A percentile compares a stretch with the other conserved stretches of the same genome.
phyloP scores from a whole-genome alignment of 2,888 invertebrate genomes.

The Rhyacophila evoluta region DNA sequence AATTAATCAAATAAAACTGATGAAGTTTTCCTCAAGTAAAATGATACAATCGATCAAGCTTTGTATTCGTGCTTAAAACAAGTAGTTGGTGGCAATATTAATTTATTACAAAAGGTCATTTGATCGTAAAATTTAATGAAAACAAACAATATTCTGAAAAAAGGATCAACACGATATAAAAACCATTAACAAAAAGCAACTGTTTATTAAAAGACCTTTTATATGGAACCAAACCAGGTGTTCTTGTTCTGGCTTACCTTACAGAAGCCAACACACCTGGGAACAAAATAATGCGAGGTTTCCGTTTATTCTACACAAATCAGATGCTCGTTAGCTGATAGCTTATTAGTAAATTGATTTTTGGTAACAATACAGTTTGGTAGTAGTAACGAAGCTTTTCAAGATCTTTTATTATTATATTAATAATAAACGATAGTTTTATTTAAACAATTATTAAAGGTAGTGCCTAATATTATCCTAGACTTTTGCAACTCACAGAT shows the following conservation, averaged over 20 bases:
- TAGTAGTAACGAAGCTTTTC: too few relatives aligned
- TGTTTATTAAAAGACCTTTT: conserved; percentile 22
- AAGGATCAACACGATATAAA: background rate
- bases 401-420: too few relatives aligned
- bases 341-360: conserved; percentile 19
- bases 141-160: conserved; percentile 8
- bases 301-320: background rate
- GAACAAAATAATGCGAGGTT: conserved; percentile 20
- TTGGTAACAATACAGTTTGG: background rate
- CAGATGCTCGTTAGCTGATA: conserved; percentile 24
- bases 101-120: background rate
- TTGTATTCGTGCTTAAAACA: too few relatives aligned
- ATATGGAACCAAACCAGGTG: conserved; percentile 16
- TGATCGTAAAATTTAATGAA: conserved; percentile 22
- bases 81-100: background rate
- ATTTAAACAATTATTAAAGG: too few relatives aligned
- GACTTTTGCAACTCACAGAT: too few relatives aligned
- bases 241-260: background rate
- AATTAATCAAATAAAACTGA: too few relatives aligned
- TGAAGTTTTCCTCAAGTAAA: too few relatives aligned
- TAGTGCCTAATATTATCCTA: too few relatives aligned
- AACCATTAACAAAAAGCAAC: conserved; percentile 5
- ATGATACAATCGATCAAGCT: too few relatives aligned
- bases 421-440: too few relatives aligned
- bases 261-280: conserved; percentile 22